These are phyloP conservation scores for Chironex yamaguchii DNA, from an alignment of 30 jellyfish, hydroid and myxozoan genomes.

Conservation along the genomic window DNA sequence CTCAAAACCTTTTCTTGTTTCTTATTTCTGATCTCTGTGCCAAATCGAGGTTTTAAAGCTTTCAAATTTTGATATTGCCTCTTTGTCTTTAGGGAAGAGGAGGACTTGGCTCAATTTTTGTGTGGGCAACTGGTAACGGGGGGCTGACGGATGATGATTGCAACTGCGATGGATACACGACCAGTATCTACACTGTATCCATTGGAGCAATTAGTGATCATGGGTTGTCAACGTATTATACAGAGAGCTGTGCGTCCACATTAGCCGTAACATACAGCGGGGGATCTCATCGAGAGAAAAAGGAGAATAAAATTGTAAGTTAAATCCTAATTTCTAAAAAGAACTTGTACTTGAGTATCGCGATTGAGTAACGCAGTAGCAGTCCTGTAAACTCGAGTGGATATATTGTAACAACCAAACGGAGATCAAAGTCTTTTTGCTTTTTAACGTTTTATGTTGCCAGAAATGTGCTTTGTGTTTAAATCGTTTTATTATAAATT, in stretches of 20 bases:
- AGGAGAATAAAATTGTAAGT: slow-evolving; percentile 96
- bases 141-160: slow-evolving; percentile 99
- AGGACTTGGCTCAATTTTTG: slow-evolving; percentile 97
- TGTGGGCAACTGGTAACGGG: slow-evolving; percentile 99
- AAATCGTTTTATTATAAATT: background rate
- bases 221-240: slow-evolving; percentile 97
- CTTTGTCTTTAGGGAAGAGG: slow-evolving; percentile 83
- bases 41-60: no score
- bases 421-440: background rate
- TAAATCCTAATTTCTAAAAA: no score
- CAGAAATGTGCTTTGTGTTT: background rate
- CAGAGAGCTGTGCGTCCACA: slow-evolving; percentile 99
- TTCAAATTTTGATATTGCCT: no score
- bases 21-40: no score
- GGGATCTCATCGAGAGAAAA: slow-evolving; percentile 98
- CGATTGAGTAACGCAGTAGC: no score
- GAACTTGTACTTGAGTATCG: no score
- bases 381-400: no score
- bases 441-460: background rate
- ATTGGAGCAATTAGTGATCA: slow-evolving; percentile 99
- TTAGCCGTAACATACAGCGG: slow-evolving; percentile 99
- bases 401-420: no score
- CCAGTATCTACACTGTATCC: slow-evolving; percentile 93
- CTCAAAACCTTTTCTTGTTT: no score
- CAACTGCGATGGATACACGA: slow-evolving; percentile 99